phyloP scores from a whole-genome alignment of 2,888 invertebrate genomes.

The Myopa tessellatipennis region DNA sequence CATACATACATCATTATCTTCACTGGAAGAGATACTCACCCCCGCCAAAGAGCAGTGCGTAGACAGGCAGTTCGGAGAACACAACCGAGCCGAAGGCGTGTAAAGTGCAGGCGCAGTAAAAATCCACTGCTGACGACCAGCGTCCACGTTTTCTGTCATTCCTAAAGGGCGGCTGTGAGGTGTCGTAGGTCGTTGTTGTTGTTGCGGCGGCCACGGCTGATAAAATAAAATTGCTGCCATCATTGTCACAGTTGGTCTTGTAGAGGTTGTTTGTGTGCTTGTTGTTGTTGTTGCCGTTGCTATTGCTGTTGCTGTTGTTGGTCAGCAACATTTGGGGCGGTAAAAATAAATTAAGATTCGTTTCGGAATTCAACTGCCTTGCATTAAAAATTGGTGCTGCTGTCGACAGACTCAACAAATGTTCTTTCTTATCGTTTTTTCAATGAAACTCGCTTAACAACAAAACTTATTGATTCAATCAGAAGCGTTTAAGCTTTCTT shows the following conservation, averaged over 20 bases:
- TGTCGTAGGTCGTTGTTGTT: slow-evolving; percentile 58
- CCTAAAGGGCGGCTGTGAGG: slow-evolving; percentile 63
- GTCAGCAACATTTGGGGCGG: slow-evolving; percentile 40
- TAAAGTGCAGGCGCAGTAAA: slow-evolving; percentile 83
- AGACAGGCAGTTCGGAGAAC: slow-evolving; percentile 78
- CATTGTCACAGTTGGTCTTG: slow-evolving; percentile 28
- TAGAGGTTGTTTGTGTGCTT: slow-evolving; percentile 23
- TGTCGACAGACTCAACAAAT: not conserved
- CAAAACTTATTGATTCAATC: too few species aligned
- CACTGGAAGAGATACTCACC: slow-evolving; percentile 53
- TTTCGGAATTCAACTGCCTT: too few species aligned
- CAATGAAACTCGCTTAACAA: too few species aligned
- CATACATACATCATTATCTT: too few species aligned
- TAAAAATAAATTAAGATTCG: not conserved
- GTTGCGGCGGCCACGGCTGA: slow-evolving; percentile 37
- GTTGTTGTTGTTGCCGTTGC: slow-evolving; percentile 10
- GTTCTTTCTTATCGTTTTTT: too few species aligned
- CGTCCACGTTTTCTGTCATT: slow-evolving; percentile 71
- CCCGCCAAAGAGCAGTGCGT: slow-evolving; percentile 59
- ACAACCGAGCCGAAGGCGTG: slow-evolving; percentile 86
- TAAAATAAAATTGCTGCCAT: slow-evolving; percentile 37
- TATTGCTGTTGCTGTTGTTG: slow-evolving; percentile 12
- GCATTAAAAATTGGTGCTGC: not conserved
- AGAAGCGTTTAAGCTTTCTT: too few species aligned
- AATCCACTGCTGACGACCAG: slow-evolving; percentile 82